phyloP scores from a whole-genome alignment of 2,797 vertebrate species.

The Oceanodroma leucorhoa region DNA sequence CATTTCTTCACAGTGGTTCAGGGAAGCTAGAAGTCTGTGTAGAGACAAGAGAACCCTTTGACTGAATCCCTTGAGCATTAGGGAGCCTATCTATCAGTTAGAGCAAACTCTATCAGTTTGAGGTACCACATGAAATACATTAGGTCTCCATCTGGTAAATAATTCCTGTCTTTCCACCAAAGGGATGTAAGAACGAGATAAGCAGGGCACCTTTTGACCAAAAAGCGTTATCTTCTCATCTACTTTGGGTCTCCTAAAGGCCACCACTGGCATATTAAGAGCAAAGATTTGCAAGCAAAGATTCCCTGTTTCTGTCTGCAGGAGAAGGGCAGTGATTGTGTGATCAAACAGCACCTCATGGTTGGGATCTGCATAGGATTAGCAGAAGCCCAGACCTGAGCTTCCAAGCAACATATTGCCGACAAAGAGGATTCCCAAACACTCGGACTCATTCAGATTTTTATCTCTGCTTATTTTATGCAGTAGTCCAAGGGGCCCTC shows the following conservation, averaged over 20 bases:
- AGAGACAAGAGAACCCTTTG: neutral
- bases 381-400: neutral
- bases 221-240: neutral
- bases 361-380: rapidly evolving
- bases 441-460: neutral
- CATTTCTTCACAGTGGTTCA: neutral
- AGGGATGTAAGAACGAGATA: neutral
- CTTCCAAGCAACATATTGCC: neutral
- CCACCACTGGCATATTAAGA: neutral
- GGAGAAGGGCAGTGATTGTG: neutral
- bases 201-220: neutral
- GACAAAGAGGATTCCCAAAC: neutral
- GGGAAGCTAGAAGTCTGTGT: neutral
- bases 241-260: neutral
- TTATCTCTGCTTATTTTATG: neutral
- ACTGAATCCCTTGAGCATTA: neutral
- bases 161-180: neutral
- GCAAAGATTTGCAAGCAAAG: neutral
- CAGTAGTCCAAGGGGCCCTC: neutral
- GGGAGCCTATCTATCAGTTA: no score
- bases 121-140: neutral
- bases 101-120: neutral
- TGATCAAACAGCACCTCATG: neutral
- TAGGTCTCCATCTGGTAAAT: neutral
- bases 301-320: neutral